Percentiles rank a stretch among this genome's conserved stretches.
Conservation (phyloP, 1,140 invertebrate genomes). For the Meloidogyne floridensis region DNA sequence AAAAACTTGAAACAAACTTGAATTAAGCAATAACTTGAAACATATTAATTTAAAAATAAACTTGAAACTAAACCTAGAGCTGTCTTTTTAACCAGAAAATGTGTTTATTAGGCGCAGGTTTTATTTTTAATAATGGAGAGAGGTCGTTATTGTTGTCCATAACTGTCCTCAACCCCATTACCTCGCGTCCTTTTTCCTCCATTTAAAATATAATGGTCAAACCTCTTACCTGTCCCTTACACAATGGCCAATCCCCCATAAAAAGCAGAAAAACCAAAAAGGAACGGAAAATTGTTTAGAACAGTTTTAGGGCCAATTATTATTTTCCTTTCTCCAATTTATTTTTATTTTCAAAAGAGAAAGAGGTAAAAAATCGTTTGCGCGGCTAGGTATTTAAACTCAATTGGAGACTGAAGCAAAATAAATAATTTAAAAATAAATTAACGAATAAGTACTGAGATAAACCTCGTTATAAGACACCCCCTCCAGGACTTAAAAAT, state of each 20-base stretch:
- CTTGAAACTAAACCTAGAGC: neutral
- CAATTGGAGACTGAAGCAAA: neutral
- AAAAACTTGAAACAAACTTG: neutral
- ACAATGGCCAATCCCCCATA: neutral
- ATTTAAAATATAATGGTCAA: neutral
- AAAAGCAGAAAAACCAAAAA: conserved; percentile 4
- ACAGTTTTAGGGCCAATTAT: conserved; percentile 3
- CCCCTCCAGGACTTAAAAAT: too few species aligned
- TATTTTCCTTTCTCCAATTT: neutral
- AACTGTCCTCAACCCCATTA: neutral
- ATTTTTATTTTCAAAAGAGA: too few species aligned
- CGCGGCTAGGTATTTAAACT: neutral
- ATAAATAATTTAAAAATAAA: neutral
- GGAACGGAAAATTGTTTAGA: neutral
- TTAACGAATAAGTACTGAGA: too few species aligned
- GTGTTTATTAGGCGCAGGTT: neutral
- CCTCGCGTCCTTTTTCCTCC: neutral
- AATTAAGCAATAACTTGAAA: neutral
- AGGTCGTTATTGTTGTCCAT: neutral
- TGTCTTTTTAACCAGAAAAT: neutral
- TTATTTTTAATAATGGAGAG: neutral
- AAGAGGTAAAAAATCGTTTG: neutral
- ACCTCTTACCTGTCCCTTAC: neutral
- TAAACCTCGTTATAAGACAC: too few species aligned
- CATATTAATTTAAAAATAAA: neutral